Evolutionary conservation across 2,888 invertebrate species (phyloP).

Genomic region (Villa cingulata): DNA sequence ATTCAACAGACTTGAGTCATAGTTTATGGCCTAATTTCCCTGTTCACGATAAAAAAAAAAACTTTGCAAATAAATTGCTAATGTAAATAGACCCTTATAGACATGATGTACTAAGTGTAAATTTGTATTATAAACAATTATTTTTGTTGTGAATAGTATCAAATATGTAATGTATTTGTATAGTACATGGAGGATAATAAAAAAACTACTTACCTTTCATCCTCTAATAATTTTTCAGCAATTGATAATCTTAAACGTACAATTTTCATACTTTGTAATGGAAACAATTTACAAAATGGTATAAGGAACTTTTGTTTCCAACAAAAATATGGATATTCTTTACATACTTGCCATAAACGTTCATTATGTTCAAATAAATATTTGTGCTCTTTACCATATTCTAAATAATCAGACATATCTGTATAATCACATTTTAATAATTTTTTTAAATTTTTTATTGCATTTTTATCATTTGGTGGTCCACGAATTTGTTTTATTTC

Average conservation of each 20-base stretch:
- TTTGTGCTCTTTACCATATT: slow-evolving; percentile 60
- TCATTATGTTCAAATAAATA: slow-evolving; percentile 77
- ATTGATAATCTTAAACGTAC: slow-evolving; percentile 62
- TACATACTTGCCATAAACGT: slow-evolving; percentile 71
- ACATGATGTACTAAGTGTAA: too few species aligned
- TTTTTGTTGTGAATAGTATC: too few species aligned
- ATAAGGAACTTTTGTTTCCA: slow-evolving; percentile 59
- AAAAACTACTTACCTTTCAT: slow-evolving; percentile 50
- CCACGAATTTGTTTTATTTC: slow-evolving; percentile 71
- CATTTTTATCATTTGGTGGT: slow-evolving; percentile 52
- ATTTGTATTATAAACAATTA: too few species aligned
- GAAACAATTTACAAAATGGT: slow-evolving; percentile 68
- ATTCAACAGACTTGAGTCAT: too few species aligned
- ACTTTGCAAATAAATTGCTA: too few species aligned
- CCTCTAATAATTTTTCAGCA: slow-evolving; percentile 55
- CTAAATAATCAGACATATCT: slow-evolving; percentile 59
- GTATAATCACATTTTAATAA: slow-evolving; percentile 66
- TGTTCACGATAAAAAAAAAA: too few species aligned
- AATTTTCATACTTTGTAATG: slow-evolving; percentile 79
- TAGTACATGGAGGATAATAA: neutral
- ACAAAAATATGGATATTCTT: slow-evolving; percentile 48
- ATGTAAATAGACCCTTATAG: too few species aligned
- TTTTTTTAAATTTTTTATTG: slow-evolving; percentile 52
- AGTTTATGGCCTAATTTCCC: too few species aligned
- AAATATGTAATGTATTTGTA: too few species aligned